Percentiles rank a stretch among this genome's conserved stretches.
Conservation (phyloP, 2,113 vertebrate species). For the Oncorhynchus tshawytscha region DNA sequence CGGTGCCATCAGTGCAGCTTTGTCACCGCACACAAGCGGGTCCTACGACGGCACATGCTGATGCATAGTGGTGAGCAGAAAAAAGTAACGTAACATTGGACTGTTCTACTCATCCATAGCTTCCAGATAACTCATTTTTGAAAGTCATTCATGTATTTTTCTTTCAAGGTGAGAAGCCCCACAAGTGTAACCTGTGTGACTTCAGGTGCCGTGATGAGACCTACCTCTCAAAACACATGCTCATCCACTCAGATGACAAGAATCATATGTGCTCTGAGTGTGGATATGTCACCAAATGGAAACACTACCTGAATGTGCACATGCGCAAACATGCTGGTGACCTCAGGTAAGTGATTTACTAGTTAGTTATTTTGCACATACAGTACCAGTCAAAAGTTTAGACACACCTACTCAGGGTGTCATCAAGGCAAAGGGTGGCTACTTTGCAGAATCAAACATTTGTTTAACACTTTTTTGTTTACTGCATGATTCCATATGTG, state of each 20-base stretch:
- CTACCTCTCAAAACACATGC: slow-evolving; percentile 96
- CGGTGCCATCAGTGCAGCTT: slow-evolving; percentile 87
- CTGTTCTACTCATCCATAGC: not conserved
- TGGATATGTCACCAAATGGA: slow-evolving; percentile 98
- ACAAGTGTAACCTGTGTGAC: slow-evolving; percentile 91
- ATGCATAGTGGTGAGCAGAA: slow-evolving; percentile 84
- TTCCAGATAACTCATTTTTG: not conserved
- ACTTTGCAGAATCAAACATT: too few species aligned
- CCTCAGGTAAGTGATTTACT: slow-evolving; percentile 80
- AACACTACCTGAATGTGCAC: slow-evolving; percentile 92
- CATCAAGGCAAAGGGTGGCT: too few species aligned
- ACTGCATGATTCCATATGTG: too few species aligned
- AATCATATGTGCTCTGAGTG: slow-evolving; percentile 97
- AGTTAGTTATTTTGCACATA: not conserved
- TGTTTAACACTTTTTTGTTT: too few species aligned
- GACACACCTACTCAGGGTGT: too few species aligned
- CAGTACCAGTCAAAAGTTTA: too few species aligned
- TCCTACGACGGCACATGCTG: slow-evolving; percentile 88
- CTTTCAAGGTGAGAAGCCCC: slow-evolving; percentile 88
- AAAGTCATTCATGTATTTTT: not conserved
- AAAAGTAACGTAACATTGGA: not conserved
- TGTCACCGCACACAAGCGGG: slow-evolving; percentile 88
- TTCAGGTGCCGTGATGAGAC: slow-evolving; percentile 94
- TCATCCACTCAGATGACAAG: slow-evolving; percentile 89
- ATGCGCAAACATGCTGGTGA: slow-evolving; percentile 98